Base-by-base conservation (phyloP, 2,113 vertebrate species). In the Odocoileus virginianus region DNA sequence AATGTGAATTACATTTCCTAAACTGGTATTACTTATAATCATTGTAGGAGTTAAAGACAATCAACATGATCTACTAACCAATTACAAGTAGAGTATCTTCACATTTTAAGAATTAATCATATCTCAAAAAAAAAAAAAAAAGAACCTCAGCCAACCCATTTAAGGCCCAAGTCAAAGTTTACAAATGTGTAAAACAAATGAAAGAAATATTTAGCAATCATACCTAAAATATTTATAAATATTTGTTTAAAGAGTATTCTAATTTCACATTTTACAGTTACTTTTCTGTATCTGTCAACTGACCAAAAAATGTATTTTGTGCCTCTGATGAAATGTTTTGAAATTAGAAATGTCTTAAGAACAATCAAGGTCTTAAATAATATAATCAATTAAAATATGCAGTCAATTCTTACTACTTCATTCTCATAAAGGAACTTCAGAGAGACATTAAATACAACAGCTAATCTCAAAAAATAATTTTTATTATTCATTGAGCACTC, bases 51-150 rank as follows among this genome's bases (percentile, higher is more conserved):
- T 83, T 76, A 91, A 67, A 87, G 5, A 97, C 5, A 89, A 92
- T 57, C 47, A 82, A 36, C n/a, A 45, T 78, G 28, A 61, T 67
- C 28, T 85, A 82, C 28, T 76, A 78, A 30, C 40, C 25, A 96
- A 91, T 64, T 95, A 82, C 0, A 83, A 89, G 12, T 17, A 83
- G 6, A 98, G 1, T 83, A 94, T 33, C 27, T 85, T 84, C 58
- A 90, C 33, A 93, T 87, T 86, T 97, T 28, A 97, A 93, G 30
- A 90, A 94, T 58, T 92, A 74, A 74, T 74, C 21, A 95, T 55
- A 89, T 43, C 36, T 74, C 71, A 74, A 74, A 74, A 78, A 78
- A 19, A 33, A 50, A 21, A 36, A 21, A 96, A 93, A 21, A 87
- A 95, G 83, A 89, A 81, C 17, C 3, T 87, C 47, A 52, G 85